A percentile compares a stretch with the other conserved stretches of the same genome.
phyloP scores from a whole-genome alignment of 2,888 invertebrate species.

The Incurvaria masculella region DNA sequence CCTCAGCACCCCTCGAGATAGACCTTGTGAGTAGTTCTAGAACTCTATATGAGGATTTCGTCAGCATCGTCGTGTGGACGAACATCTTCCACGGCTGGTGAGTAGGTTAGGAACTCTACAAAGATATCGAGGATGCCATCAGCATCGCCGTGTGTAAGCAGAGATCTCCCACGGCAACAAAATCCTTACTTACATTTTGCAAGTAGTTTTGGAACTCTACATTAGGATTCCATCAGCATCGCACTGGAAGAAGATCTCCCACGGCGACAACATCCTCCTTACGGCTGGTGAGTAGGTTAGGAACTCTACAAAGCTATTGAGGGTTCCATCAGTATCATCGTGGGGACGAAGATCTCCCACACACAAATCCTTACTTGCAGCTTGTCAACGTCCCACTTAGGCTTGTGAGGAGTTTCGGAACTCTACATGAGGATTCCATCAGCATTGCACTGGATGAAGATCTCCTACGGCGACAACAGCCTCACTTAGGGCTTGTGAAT shows the following conservation, averaged over 20 bases:
- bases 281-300: constrained; percentile 74
- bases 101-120: too few species aligned
- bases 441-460: constrained; percentile 77
- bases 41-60: too few species aligned
- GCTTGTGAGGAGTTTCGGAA: constrained; percentile 59
- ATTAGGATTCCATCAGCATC: constrained; percentile 60
- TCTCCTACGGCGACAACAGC: constrained; percentile 80
- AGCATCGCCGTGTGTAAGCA: constrained; percentile 75
- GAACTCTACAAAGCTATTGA: constrained; percentile 83
- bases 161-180: constrained; percentile 81
- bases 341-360: constrained; percentile 76
- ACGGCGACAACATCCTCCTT: constrained; percentile 85
- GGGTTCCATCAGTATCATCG: constrained; percentile 78
- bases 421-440: constrained; percentile 43
- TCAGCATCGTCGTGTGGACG: too few species aligned
- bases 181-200: constrained; percentile 87
- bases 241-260: constrained; percentile 78
- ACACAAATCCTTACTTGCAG: too few species aligned
- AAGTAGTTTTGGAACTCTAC: constrained; percentile 22
- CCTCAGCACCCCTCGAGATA: too few species aligned
- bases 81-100: too few species aligned
- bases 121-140: constrained; percentile 85
- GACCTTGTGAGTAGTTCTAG: too few species aligned
- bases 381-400: constrained; percentile 85
- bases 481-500: constrained; percentile 83